Evolutionary conservation across 2,113 vertebrate genomes (phyloP).

Genomic region (Onychostoma macrolepis): DNA sequence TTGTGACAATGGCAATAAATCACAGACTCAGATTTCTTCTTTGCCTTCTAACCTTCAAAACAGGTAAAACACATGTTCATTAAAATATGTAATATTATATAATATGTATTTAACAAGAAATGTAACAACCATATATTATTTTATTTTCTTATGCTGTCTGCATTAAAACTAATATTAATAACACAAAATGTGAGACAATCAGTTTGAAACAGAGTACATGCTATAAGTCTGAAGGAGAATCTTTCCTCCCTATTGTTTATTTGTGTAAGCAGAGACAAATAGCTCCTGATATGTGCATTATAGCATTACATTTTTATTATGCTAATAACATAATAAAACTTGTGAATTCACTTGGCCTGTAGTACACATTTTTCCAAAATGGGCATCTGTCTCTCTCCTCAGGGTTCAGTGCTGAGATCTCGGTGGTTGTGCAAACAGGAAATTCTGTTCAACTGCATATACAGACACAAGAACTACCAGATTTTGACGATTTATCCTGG

Average conservation of each 20-base stretch:
- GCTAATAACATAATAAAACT: too few relatives aligned
- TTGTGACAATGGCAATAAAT: neutral
- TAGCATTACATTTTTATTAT: neutral
- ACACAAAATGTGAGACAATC: neutral
- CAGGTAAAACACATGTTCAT: neutral
- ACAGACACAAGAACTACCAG: neutral
- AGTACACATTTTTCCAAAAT: neutral
- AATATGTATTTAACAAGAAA: neutral
- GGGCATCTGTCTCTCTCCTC: neutral
- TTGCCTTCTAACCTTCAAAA: neutral
- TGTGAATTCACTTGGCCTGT: neutral
- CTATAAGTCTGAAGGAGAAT: neutral
- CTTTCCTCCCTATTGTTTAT: neutral
- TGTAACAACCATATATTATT: neutral
- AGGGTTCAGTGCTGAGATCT: slow-evolving; percentile 4
- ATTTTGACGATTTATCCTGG: neutral
- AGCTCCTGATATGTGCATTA: neutral
- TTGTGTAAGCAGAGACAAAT: neutral
- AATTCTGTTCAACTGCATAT: neutral
- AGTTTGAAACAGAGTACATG: neutral
- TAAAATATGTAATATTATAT: neutral
- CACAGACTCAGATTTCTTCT: neutral
- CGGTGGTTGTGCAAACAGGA: neutral
- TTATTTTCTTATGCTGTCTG: neutral
- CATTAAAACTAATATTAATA: neutral